Percentiles rank a stretch among this genome's conserved stretches.
Conservation (phyloP, 1,140 invertebrate genomes). For the Limonius californicus region DNA sequence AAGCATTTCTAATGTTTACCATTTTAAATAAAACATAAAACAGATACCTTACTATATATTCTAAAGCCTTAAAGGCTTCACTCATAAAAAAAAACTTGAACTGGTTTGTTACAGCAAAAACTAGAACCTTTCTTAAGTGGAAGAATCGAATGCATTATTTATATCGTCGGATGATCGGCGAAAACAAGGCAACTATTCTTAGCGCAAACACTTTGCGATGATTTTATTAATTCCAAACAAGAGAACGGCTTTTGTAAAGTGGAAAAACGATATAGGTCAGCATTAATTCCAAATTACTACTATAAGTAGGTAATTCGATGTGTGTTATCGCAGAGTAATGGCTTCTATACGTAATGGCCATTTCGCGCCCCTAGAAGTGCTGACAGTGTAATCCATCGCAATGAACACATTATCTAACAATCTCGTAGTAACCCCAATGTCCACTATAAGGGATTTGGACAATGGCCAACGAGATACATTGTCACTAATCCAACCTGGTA, state of each 20-base stretch:
- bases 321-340: not conserved
- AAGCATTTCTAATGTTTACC: conserved; percentile 30
- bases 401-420: conserved; percentile 38
- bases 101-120: conserved; percentile 21
- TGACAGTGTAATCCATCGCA: conserved; percentile 35
- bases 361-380: conserved; percentile 32
- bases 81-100: conserved; percentile 15
- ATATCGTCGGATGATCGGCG: not conserved
- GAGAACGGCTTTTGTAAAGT: too few species aligned
- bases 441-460: conserved; percentile 26
- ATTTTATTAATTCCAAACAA: too few species aligned
- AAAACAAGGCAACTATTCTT: too few species aligned
- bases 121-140: conserved; percentile 4
- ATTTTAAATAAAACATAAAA: conserved; percentile 41
- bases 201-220: too few species aligned
- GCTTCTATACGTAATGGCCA: conserved; percentile 15
- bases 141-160: conserved; percentile 1
- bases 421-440: conserved; percentile 29
- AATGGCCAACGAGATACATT: conserved; percentile 29
- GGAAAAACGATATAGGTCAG: too few species aligned
- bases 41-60: not conserved
- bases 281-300: too few species aligned
- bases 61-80: too few species aligned
- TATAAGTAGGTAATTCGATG: not conserved
- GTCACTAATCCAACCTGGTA: conserved; percentile 20